A percentile compares a stretch with the other conserved stretches of the same genome.
Evolutionary conservation across 2,797 vertebrate genomes (phyloP).

Genomic region (Echiichthys vipera): DNA sequence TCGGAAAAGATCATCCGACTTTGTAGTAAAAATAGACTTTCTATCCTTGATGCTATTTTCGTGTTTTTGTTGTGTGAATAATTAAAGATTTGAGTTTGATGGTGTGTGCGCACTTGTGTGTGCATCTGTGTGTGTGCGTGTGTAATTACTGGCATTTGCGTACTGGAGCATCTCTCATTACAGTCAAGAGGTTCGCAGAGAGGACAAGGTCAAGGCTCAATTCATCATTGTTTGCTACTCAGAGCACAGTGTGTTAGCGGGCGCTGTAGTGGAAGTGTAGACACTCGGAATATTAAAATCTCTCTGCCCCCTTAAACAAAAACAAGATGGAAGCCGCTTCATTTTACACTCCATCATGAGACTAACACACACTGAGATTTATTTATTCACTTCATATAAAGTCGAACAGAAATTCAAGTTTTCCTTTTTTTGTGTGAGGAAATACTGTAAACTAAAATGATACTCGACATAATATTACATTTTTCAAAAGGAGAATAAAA

Average conservation of each 20-base stretch:
- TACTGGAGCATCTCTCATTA: slow-evolving; percentile 72
- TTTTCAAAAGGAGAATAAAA: not conserved
- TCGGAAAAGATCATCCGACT: slow-evolving; percentile 53
- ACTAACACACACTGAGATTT: slow-evolving; percentile 8
- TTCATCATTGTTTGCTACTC: slow-evolving; percentile 72
- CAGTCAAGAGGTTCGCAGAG: slow-evolving; percentile 59
- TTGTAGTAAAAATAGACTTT: slow-evolving; percentile 70
- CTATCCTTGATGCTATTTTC: slow-evolving; percentile 58
- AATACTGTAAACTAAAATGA: not conserved
- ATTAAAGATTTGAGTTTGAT: slow-evolving; percentile 54
- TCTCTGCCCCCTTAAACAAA: slow-evolving; percentile 16
- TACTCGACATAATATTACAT: not conserved
- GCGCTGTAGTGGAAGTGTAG: slow-evolving; percentile 8
- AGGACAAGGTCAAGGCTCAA: slow-evolving; percentile 77
- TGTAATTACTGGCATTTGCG: slow-evolving; percentile 77
- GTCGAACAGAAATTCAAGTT: slow-evolving; percentile 8
- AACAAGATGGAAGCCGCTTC: slow-evolving; percentile 23
- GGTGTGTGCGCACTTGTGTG: slow-evolving; percentile 29
- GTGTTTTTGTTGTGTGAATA: slow-evolving; percentile 54
- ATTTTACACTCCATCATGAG: slow-evolving; percentile 34
- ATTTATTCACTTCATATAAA: slow-evolving; percentile 39
- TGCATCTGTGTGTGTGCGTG: slow-evolving; percentile 20
- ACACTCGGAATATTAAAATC: slow-evolving; percentile 38
- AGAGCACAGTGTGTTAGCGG: slow-evolving; percentile 34
- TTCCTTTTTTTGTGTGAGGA: not conserved